phyloP scores from a whole-genome alignment of 1,140 invertebrate genomes.

The Tetragnatha versicolor region DNA sequence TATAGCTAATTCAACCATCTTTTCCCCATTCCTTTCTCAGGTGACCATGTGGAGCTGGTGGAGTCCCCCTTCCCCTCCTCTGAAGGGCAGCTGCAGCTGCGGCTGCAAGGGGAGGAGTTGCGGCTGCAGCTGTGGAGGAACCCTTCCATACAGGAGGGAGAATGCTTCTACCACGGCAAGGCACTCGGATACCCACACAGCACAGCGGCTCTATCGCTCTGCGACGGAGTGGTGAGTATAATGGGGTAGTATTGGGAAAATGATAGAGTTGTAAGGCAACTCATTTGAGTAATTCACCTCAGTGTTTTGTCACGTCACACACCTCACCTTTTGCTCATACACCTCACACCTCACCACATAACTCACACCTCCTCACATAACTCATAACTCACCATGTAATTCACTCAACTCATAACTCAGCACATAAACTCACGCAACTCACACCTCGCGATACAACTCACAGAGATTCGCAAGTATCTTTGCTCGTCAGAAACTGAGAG shows the following conservation, averaged over 20 bases:
- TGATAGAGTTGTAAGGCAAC: not conserved
- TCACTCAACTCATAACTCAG: not conserved
- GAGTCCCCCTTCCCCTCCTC: too few species aligned
- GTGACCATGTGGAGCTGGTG: too few species aligned
- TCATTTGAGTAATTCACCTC: not conserved
- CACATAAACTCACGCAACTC: too few species aligned
- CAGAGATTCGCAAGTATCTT: too few species aligned
- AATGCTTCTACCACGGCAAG: conserved; percentile 56
- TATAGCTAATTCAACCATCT: too few species aligned
- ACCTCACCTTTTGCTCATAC: too few species aligned
- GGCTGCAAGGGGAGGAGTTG: conserved; percentile 10
- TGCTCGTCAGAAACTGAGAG: too few species aligned
- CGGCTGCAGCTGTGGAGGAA: conserved; percentile 11
- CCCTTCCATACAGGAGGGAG: not conserved
- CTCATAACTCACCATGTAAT: not conserved
- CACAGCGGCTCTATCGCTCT: conserved; percentile 52
- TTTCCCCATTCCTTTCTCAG: too few species aligned
- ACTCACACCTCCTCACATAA: not conserved
- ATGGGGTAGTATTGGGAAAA: not conserved
- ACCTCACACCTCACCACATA: not conserved
- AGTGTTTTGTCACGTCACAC: too few species aligned
- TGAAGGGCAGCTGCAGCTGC: conserved; percentile 2
- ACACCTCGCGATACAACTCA: too few species aligned
- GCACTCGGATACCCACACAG: conserved; percentile 44
- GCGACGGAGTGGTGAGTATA: conserved; percentile 56